Evolutionary conservation across 2,888 invertebrate genomes (phyloP).

Genomic region (Hybos culiciformis): DNA sequence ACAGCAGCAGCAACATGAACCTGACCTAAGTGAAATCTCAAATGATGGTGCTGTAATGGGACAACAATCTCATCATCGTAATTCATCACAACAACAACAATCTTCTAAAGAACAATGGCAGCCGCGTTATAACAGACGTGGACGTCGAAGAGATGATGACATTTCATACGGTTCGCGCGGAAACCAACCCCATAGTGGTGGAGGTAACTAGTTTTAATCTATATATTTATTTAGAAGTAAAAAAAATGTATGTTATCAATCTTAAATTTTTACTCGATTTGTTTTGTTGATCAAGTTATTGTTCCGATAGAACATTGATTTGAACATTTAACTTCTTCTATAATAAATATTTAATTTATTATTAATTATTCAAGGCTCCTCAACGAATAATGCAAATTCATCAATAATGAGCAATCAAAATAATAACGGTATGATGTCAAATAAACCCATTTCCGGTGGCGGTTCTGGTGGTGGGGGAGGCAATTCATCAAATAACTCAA

Average conservation of each 20-base stretch:
- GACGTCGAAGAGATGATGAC: neutral
- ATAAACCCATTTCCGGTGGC: constrained; percentile 9
- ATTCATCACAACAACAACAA: constrained; percentile 18
- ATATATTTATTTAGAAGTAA: no score
- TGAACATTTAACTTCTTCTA: constrained; percentile 12
- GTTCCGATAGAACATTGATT: constrained; percentile 8
- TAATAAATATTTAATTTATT: no score
- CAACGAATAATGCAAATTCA: neutral
- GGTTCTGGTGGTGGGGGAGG: constrained; percentile 16
- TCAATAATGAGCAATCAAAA: no score
- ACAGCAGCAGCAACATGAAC: constrained; percentile 14
- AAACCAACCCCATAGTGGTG: no score
- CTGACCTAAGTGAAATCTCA: constrained; percentile 10
- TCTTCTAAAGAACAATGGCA: constrained; percentile 16
- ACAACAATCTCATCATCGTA: constrained; percentile 10
- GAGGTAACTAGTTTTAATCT: no score
- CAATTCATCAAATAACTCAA: constrained; percentile 15
- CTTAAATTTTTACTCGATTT: no score
- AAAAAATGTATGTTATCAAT: no score
- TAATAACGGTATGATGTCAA: no score
- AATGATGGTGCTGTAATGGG: neutral
- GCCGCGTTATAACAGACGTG: constrained; percentile 7
- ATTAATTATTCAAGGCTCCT: no score
- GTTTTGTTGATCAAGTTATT: no score
- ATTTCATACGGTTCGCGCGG: neutral